Evolutionary conservation across 2,888 invertebrate species (phyloP).

Genomic region (Caenorhabditis zanzibari): DNA sequence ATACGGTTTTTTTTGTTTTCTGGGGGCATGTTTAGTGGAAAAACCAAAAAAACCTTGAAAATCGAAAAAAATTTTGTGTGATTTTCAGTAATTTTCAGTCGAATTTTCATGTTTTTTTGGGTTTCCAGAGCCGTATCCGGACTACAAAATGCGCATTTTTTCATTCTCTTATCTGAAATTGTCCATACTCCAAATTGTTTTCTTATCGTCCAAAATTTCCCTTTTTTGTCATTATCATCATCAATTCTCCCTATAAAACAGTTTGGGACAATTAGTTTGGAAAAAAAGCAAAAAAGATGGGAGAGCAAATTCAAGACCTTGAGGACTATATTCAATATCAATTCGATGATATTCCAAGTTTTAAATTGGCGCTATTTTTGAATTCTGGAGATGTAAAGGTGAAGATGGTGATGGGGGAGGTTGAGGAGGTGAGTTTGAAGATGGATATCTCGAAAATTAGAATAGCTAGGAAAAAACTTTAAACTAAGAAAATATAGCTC

Average conservation of each 20-base stretch:
- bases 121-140: neutral
- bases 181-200: neutral
- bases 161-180: neutral
- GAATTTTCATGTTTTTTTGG: no score
- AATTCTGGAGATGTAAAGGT: slow-evolving; percentile 16
- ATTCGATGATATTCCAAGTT: slow-evolving; percentile 39
- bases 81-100: no score
- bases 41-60: no score
- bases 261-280: neutral
- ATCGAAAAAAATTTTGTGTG: no score
- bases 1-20: no score
- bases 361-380: slow-evolving; percentile 39
- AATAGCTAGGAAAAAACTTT: no score
- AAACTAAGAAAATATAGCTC: no score
- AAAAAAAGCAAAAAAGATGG: slow-evolving; percentile 22
- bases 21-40: no score
- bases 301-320: slow-evolving; percentile 37
- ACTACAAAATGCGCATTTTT: slow-evolving; percentile 42
- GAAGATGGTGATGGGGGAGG: slow-evolving; percentile 7
- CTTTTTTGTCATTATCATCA: slow-evolving; percentile 33
- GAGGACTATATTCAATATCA: slow-evolving; percentile 54
- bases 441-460: neutral
- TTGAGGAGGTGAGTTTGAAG: slow-evolving; percentile 25
- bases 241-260: neutral
- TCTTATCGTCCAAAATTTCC: slow-evolving; percentile 6